Evolutionary conservation across 1,140 invertebrate genomes (phyloP), one percentile per base, ranked within the genome.

Genomic region (Meloidogyne floridensis): DNA sequence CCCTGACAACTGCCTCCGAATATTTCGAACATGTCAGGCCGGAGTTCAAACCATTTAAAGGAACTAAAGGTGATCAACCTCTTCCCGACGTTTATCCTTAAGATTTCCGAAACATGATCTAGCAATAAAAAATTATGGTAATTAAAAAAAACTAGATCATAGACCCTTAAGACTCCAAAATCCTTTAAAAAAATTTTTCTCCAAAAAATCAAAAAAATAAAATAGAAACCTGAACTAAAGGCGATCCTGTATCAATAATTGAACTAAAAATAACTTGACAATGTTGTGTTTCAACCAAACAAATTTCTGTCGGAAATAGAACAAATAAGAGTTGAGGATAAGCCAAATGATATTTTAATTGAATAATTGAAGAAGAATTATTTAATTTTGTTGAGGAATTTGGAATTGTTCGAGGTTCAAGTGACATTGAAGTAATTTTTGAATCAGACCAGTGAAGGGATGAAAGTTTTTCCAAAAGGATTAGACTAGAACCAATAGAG

Each of bases 251-350:
- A 32, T 80, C 82, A 54, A 83, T 83, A 9, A 59, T 9, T 13
- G 77, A 20, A 65, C 71, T 82, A 71, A 76, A 85, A 53, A 87
- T 72, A 20, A 87, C 56, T 78, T 86, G 82, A 13, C 83, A 18
- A 15, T 74, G 43, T 18, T 71, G 75, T 15, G 75, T 70, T 15
- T 86, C 77, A 10, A 81, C 20, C 7, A 83, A 32, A 72, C 77
- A 86, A 56, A 83, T 56, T 74, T 85, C 85, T n/a, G 84, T 85
- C 32, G 84, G 80, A 59, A 85, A 87, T 20, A 87, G 20, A n/a
- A 80, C 84, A 79, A 85, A 87, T 0, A 84, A 32, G 9, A 87
- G 47, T 69, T 85, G 75, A 8, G 80, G 75, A 56, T 84, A 78
- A 7, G 84, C 84, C 53, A 59, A 32, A 72, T 87, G 84, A 72